Base-by-base conservation (phyloP, 2,797 vertebrate species). In the Ispidina lecontei region DNA sequence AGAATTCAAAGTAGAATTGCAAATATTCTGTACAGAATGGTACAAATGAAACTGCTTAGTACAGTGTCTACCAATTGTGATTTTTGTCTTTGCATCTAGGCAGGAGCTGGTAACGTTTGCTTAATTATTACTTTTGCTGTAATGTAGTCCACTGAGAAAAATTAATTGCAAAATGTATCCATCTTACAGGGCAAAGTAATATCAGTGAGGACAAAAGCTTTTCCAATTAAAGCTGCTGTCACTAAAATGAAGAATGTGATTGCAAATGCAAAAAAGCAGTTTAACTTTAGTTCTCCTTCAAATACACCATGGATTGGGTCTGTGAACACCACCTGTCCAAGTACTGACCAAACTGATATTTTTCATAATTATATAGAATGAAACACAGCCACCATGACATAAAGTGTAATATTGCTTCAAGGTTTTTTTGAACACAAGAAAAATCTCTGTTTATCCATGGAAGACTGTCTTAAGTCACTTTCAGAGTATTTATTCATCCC, bases 171-270 rank as follows among this genome's bases (percentile, higher is more conserved):
- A 92, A 94, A 93, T 91, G 59, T 91, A 96, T 92, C 92, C 83
- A 84, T 95, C 92, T 90, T 90, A 70, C 31, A 83, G 59, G 63
- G n/a, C 49, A 69, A 96, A 92, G 63, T 89, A 95, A 93, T 93
- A 95, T 80, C 73, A 78, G 56, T 44, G 41, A 78, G 84, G 56
- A 92, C 89, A 92, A 92, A 90, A 91, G 85, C 44, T 92, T 95
- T 96, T 96, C 85, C 91, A 96, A 96, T 95, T 95, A 95, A 94
- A 94, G 13, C 59, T 84, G 76, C 92, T 95, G 89, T 96, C 96
- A 95, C 92, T 84, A 91, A 94, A 96, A 89, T 70, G 68, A 47
- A 88, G 71, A 86, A 94, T 95, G 92, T 92, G 92, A 93, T 87
- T 95, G 91, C 41, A 94, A 92, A 95, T 94, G 91, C 76, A 91